phyloP scores from a whole-genome alignment of 2,888 invertebrate genomes.

The Caenorhabditis sp. region DNA sequence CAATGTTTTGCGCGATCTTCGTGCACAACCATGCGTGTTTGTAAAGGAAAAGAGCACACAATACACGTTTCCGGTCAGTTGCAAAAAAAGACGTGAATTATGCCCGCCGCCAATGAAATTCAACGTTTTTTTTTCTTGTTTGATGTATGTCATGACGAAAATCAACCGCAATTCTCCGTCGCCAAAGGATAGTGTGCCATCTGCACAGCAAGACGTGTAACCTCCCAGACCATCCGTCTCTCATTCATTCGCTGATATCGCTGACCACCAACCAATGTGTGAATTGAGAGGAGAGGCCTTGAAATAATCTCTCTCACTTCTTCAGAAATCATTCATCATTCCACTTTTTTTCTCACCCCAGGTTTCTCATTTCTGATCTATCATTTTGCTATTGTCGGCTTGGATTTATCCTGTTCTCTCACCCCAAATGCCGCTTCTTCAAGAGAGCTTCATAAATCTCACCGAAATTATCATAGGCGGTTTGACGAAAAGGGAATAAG shows the following conservation, averaged over 20 bases:
- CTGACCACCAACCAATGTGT: constrained; percentile 1
- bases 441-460: constrained; percentile 51
- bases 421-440: constrained; percentile 17
- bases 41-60: constrained; percentile 31
- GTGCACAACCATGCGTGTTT: constrained; percentile 40
- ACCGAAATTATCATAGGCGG: constrained; percentile 46
- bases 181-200: too few species aligned
- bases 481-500: constrained; percentile 27
- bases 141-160: too few species aligned
- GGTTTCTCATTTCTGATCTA: constrained; percentile 38
- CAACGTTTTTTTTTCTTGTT: background rate
- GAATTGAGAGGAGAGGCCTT: constrained; percentile 24
- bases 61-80: constrained; percentile 45
- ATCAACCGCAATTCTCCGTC: too few species aligned
- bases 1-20: constrained; percentile 33
- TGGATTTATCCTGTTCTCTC: constrained; percentile 7
- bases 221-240: too few species aligned
- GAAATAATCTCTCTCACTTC: constrained; percentile 38
- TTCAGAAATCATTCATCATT: constrained; percentile 10
- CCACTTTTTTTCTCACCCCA: background rate
- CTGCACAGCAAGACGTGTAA: too few species aligned
- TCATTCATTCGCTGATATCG: constrained; percentile 11
- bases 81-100: constrained; percentile 45
- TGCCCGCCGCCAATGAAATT: constrained; percentile 5
- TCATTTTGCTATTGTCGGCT: constrained; percentile 7